phyloP scores from a whole-genome alignment of 2,888 invertebrate species.

The Hyalella azteca region DNA sequence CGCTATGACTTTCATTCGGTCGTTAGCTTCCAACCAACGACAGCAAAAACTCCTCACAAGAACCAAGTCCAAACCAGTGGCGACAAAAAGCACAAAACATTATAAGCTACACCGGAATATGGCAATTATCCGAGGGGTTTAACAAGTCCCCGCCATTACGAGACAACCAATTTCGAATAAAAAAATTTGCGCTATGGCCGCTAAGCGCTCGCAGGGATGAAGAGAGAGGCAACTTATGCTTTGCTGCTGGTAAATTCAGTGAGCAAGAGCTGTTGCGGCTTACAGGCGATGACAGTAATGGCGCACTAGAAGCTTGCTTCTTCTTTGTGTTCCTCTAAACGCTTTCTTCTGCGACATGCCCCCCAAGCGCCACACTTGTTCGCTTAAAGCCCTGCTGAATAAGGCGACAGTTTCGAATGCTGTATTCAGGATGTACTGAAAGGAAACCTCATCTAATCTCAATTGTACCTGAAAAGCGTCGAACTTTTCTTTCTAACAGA shows the following conservation, averaged over 20 bases:
- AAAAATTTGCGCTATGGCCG: slow-evolving; percentile 7
- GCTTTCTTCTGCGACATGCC: slow-evolving; percentile 1
- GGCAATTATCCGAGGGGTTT: slow-evolving; percentile 28
- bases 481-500: background rate
- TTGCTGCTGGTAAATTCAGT: slow-evolving; percentile 16
- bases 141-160: slow-evolving; percentile 31
- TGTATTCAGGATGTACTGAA: background rate
- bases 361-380: background rate
- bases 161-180: slow-evolving; percentile 7
- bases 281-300: slow-evolving; percentile 28
- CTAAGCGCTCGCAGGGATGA: no score
- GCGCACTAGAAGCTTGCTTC: background rate
- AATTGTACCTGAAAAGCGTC: background rate
- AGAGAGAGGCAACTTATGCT: slow-evolving; percentile 18
- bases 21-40: background rate
- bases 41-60: slow-evolving; percentile 5
- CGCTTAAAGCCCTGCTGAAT: background rate
- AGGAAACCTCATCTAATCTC: background rate
- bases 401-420: background rate
- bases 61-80: slow-evolving; percentile 3
- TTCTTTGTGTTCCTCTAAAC: slow-evolving; percentile 22
- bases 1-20: slow-evolving; percentile 10
- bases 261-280: slow-evolving; percentile 31
- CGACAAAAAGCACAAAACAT: slow-evolving; percentile 33
- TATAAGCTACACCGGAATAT: slow-evolving; percentile 37